These are phyloP conservation scores for Isotomurus palustris DNA, from an alignment of 2,888 invertebrate species.

Conservation along the genomic window DNA sequence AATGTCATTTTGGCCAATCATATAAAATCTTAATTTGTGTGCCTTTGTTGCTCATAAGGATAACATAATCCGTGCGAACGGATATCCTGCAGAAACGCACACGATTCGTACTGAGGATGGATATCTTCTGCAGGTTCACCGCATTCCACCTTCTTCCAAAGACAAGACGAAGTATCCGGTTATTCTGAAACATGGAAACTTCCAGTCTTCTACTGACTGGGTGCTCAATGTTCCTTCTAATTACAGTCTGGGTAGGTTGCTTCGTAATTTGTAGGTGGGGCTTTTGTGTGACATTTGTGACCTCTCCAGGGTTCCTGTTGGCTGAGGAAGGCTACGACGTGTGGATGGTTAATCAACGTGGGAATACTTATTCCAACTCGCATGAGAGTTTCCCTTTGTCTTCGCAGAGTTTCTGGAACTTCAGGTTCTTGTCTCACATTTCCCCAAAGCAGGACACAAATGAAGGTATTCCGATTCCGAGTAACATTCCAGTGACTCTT, in stretches of 20 bases:
- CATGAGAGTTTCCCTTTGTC: not conserved
- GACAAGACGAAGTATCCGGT: not conserved
- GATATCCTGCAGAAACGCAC: constrained; percentile 53
- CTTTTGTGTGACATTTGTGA: not conserved
- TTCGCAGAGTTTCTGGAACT: constrained; percentile 18
- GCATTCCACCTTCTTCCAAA: constrained; percentile 51
- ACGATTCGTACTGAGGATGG: constrained; percentile 52
- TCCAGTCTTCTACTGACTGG: constrained; percentile 75
- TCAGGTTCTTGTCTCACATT: constrained; percentile 13
- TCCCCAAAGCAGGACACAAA: constrained; percentile 11
- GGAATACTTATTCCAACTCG: constrained; percentile 15
- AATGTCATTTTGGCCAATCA: not conserved
- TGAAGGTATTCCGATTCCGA: not conserved
- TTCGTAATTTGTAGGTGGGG: not conserved
- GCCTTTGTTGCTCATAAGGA: not conserved
- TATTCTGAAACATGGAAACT: constrained; percentile 75
- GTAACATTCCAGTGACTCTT: not conserved
- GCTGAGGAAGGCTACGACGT: constrained; percentile 52
- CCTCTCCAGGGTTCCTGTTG: constrained; percentile 48
- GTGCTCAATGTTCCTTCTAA: constrained; percentile 63
- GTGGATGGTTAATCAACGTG: constrained; percentile 51
- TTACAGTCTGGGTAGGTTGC: constrained; percentile 45
- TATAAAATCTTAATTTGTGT: not conserved
- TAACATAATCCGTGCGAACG: constrained; percentile 50
- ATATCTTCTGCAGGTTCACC: constrained; percentile 53